These are phyloP conservation scores for Reticulitermes lucifugus DNA, from an alignment of 2,888 invertebrate genomes.

Conservation along the genomic window DNA sequence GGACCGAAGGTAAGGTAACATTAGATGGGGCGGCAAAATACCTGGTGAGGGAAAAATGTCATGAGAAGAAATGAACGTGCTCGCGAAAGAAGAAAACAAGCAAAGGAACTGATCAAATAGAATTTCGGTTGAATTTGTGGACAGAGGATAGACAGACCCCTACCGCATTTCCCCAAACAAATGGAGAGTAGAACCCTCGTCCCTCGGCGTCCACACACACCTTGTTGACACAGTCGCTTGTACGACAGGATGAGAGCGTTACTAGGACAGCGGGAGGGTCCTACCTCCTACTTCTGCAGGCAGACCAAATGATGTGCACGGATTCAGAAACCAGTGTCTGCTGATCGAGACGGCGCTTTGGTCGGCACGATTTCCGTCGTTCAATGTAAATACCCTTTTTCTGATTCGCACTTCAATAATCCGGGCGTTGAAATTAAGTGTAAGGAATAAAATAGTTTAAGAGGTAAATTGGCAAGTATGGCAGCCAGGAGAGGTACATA, in stretches of 20 bases:
- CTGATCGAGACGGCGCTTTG: too few relatives aligned
- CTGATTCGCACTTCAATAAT: too few relatives aligned
- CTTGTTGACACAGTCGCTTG: slow-evolving; percentile 16
- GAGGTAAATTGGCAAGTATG: too few relatives aligned
- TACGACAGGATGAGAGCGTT: not conserved
- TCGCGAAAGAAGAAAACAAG: slow-evolving; percentile 8
- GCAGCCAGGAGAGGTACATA: too few relatives aligned
- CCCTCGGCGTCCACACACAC: slow-evolving; percentile 4
- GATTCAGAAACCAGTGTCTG: too few relatives aligned
- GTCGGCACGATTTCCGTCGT: too few relatives aligned
- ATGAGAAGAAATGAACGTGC: not conserved
- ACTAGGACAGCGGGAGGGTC: too few relatives aligned
- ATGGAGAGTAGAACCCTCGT: slow-evolving; percentile 8
- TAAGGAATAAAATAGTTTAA: too few relatives aligned
- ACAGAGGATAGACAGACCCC: not conserved
- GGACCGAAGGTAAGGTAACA: not conserved
- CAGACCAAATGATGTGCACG: too few relatives aligned
- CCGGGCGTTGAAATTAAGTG: too few relatives aligned
- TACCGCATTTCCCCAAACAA: not conserved
- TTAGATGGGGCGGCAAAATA: not conserved
- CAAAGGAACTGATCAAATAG: slow-evolving; percentile 26
- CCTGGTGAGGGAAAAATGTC: slow-evolving; percentile 11
- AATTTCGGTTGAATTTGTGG: slow-evolving; percentile 28
- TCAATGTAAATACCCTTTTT: too few relatives aligned
- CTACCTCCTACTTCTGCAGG: too few relatives aligned